Base-by-base conservation (phyloP, 2,888 invertebrate species). In the Seira sanloemensis region DNA sequence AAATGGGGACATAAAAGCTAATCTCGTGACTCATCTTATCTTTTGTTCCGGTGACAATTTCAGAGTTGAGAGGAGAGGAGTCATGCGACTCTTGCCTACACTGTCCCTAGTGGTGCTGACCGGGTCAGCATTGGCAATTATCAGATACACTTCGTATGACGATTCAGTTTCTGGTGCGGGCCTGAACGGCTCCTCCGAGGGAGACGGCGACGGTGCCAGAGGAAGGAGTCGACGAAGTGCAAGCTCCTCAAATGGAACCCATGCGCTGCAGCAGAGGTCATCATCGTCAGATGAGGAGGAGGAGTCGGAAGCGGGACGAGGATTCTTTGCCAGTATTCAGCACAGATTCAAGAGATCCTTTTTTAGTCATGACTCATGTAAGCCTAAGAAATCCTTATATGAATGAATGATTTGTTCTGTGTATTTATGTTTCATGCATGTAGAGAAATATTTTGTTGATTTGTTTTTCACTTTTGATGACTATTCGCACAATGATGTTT, bases 21-120 rank as follows among this genome's bases (percentile, higher is more conserved):
- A 46, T 9, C 5, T 5, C 12, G 46, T 46, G 21, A 9, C 12
- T 65, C 12, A 12, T 18, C n/a, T 9, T n/a, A 65, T 9, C 21
- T 9, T 5, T 65, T 7, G 18, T 7, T 65, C 5, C 21, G 18
- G 7, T 65, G 65, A 58, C 26, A 1, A n/a, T 71, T 71, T 18
- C 74, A 88, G 87, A 87, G 83, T 83, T 84, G 85, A 81, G 86
- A 77, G 88, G 88, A 82, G 84, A 82, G 84, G 88, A 88, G 88
- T 89, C 88, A 89, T 89, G 89, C 85, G 88, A 89, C 88, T 89
- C 89, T 87, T 88, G 86, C 88, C 89, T 77, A 86, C 85, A 76
- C 83, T 87, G 85, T 78, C 88, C 86, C 79, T 89, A 74, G 82
- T 89, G 74, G 86, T 89, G 87, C 88, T 89, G 86, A 88, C 87